Evolutionary conservation across 2,113 vertebrate species (phyloP).

Genomic region (Protobothrops mucrosquamatus): DNA sequence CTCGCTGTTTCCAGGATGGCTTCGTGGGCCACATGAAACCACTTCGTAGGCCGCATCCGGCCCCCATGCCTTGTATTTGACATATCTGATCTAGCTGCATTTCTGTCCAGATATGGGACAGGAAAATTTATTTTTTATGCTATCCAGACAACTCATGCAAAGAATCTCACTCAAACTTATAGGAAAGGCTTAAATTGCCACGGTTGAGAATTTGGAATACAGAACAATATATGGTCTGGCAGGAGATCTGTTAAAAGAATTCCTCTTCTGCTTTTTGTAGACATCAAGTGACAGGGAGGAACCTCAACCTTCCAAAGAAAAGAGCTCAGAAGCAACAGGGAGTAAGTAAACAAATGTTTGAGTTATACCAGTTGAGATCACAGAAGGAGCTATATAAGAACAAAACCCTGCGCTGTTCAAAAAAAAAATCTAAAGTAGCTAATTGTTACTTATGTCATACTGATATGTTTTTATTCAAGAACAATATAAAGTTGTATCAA

Average conservation of each 20-base stretch:
- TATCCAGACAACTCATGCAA: neutral
- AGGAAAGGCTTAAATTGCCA: neutral
- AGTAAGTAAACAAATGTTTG: neutral
- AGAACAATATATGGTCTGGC: neutral
- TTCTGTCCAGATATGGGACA: neutral
- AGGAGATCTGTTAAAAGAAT: neutral
- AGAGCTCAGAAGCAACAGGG: neutral
- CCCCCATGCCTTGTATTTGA: too few relatives aligned
- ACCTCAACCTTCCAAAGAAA: neutral
- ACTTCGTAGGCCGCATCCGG: too few relatives aligned
- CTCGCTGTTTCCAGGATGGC: too few relatives aligned
- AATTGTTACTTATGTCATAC: neutral
- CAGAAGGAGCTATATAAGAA: neutral
- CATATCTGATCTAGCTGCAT: neutral
- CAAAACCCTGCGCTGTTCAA: neutral
- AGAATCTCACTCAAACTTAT: neutral
- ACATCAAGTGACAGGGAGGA: neutral
- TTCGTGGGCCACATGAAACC: too few relatives aligned
- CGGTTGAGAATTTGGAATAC: neutral
- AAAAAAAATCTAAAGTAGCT: neutral
- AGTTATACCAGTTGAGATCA: neutral
- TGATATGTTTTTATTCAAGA: neutral
- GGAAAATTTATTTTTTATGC: neutral
- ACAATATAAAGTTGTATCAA: neutral
- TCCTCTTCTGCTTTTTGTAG: neutral